These are phyloP conservation scores for Ctenomys sociabilis DNA, from an alignment of 2,113 vertebrate species.

Conservation along the genomic window DNA sequence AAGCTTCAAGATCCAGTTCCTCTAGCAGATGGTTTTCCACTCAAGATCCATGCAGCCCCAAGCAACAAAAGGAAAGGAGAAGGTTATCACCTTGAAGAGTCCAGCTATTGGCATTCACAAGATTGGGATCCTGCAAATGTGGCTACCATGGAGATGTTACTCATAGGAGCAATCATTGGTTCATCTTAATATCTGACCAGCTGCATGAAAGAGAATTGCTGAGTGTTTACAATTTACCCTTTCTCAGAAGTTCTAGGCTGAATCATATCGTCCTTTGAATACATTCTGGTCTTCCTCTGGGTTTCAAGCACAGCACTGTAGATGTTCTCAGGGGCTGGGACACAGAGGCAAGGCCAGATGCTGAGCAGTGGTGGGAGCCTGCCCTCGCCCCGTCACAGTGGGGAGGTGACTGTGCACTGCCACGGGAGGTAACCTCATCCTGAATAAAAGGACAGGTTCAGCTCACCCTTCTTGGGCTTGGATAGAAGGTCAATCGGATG, in stretches of 20 bases:
- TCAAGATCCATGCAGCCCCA: not conserved
- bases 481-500: not conserved
- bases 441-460: not conserved
- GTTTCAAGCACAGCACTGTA: slow-evolving; percentile 56
- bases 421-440: not conserved
- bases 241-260: slow-evolving; percentile 58
- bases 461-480: not conserved
- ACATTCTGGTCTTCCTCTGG: slow-evolving; percentile 32
- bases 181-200: slow-evolving; percentile 47
- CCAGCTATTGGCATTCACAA: slow-evolving; percentile 46
- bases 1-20: slow-evolving; percentile 24
- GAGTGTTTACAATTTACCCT: slow-evolving; percentile 58
- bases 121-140: not conserved
- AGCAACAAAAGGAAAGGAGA: slow-evolving; percentile 35
- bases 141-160: slow-evolving; percentile 14
- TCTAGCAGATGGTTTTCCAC: slow-evolving; percentile 32
- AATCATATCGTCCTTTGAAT: slow-evolving; percentile 63
- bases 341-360: not conserved
- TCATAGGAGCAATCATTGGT: slow-evolving; percentile 41
- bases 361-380: not conserved
- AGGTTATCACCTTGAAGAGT: not conserved
- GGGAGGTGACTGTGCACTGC: not conserved
- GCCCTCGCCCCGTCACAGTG: too few relatives aligned
- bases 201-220: slow-evolving; percentile 34
- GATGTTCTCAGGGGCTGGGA: slow-evolving; percentile 28